phyloP scores from a whole-genome alignment of 2,888 invertebrate genomes.

The Drosophila merina region DNA sequence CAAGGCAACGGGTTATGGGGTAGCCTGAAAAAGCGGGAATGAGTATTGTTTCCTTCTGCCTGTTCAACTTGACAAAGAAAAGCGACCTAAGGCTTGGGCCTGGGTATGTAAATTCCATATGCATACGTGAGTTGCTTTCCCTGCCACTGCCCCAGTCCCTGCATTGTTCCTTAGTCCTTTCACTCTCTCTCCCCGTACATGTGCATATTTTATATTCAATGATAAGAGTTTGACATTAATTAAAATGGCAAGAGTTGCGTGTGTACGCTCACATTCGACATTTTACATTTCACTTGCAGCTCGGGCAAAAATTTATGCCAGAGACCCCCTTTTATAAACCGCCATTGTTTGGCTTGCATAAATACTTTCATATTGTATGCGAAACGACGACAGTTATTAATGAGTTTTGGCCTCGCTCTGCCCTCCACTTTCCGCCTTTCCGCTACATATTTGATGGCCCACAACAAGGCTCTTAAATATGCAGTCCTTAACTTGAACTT shows the following conservation, averaged over 20 bases:
- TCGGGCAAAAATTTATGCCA: slow-evolving; percentile 41
- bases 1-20: slow-evolving; percentile 4
- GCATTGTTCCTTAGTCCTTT: neutral
- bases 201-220: slow-evolving; percentile 53
- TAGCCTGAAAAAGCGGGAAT: neutral
- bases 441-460: slow-evolving; percentile 71
- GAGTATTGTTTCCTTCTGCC: slow-evolving; percentile 66
- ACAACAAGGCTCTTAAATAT: slow-evolving; percentile 63
- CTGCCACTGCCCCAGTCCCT: neutral
- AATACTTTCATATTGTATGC: slow-evolving; percentile 46
- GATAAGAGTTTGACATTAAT: slow-evolving; percentile 65
- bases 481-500: slow-evolving; percentile 63
- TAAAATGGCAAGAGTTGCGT: slow-evolving; percentile 57
- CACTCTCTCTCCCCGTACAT: slow-evolving; percentile 12
- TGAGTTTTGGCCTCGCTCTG: slow-evolving; percentile 47
- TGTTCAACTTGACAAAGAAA: slow-evolving; percentile 70
- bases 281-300: slow-evolving; percentile 52
- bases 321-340: slow-evolving; percentile 35
- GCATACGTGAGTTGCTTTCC: slow-evolving; percentile 39
- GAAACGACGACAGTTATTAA: slow-evolving; percentile 64
- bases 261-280: slow-evolving; percentile 49
- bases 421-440: neutral
- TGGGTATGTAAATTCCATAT: slow-evolving; percentile 66
- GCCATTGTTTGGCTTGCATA: slow-evolving; percentile 51
- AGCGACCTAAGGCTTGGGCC: slow-evolving; percentile 40